Conservation (phyloP, 1,140 invertebrate genomes). For the Babylonia areolata region DNA sequence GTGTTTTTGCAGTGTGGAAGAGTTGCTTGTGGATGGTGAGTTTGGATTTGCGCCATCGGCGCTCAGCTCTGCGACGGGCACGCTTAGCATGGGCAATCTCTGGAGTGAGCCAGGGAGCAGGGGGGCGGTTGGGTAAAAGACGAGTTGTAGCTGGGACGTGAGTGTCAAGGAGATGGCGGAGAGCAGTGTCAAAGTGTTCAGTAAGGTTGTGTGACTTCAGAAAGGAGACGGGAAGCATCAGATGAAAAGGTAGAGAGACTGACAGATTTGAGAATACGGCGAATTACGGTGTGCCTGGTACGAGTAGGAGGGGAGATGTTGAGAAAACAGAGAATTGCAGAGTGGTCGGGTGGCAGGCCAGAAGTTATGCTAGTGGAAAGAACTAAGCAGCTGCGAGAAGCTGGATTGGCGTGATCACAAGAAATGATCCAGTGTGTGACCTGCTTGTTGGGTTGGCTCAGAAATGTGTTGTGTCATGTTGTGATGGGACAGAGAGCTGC, state of each 20-base stretch:
- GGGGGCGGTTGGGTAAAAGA: no score
- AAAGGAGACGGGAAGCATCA: background rate
- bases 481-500: background rate
- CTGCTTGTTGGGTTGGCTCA: background rate
- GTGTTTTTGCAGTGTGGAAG: no score
- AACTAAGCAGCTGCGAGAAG: background rate
- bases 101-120: no score
- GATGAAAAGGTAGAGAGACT: background rate
- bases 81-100: no score
- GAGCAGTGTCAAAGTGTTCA: background rate
- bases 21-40: no score
- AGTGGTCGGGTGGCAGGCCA: background rate
- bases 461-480: background rate
- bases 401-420: background rate
- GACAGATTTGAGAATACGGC: background rate
- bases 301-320: background rate
- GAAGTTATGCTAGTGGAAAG: background rate
- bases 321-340: background rate
- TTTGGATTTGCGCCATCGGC: no score
- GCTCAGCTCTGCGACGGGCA: no score
- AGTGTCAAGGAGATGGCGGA: background rate
- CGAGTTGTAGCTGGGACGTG: no score
- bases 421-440: background rate
- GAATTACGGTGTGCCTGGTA: background rate
- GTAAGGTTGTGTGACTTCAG: background rate